Evolutionary conservation across 2,797 vertebrate genomes (phyloP), one percentile per base, ranked within the genome.

Genomic region (Arrhamphus sclerolepis): DNA sequence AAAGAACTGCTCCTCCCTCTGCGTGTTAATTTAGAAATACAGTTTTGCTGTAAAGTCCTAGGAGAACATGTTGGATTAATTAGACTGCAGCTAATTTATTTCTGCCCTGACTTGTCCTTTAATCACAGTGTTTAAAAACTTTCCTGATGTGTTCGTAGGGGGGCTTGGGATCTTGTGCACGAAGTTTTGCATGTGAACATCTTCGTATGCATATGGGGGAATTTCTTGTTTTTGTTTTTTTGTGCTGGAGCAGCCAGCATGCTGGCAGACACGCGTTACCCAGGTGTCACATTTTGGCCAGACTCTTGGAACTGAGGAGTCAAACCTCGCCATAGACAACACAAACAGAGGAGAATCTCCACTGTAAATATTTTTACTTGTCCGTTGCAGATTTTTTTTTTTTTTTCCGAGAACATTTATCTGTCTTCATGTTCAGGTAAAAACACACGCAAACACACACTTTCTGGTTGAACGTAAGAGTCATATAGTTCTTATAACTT

Each of bases 71-170:
- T 59, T 43, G 34, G 22, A 26, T 79, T 42, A 63, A 78, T 77
- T 72, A 74, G 40, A 65, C 39, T 7, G 26, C 16, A 62, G 19
- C 38, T 68, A 26, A 79, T 81, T 78, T 52, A 41, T 50, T 73
- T 74, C 56, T 77, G 68, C 24, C 4, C 56, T 47, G 61, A 75
- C 78, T 71, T 78, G 59, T 78, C 20, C 13, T 70, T 75, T 73
- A 61, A 77, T 76, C 73, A 49, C 7, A 19, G 26, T 48, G 21
- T 47, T 5, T 46, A 57, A 46, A 56, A 61, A 50, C 60, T 46
- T 9, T 53, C 52, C 24, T 41, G 39, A 48, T 29, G 60, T 73
- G 47, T 13, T n/a, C n/a, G n/a, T 43, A 46, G 48, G 9, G 2
- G 22, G 43, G 22, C 19, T 11, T 62, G 50, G 56, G 51, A 47